Base-by-base conservation (phyloP, 2,888 invertebrate species). In the Cosmopolites sordidus region DNA sequence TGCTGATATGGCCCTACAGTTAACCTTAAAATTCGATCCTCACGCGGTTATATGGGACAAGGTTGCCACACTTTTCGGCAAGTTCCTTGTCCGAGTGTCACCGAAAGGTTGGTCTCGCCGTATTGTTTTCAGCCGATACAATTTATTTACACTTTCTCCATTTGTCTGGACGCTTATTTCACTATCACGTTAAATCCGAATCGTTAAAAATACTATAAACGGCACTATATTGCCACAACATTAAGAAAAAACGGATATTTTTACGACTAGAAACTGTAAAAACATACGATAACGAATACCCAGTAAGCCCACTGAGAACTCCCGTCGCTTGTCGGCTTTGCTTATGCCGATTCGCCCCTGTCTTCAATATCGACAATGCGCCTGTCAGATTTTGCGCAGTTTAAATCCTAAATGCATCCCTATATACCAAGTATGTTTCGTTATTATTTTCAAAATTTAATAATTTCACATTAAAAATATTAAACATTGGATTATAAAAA, bases 41-140 rank as follows among this genome's bases (percentile, higher is more conserved):
- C 40, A 39, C 15, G 16, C 14, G 40, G 18, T 33, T 30, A 12
- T 42, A 55, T 15, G 43, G 18, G 11, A 30, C 55, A 40, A 16
- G 16, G 22, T 55, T 51, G 55, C 55, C 51, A 40, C 43, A 41
- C 27, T 49, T 17, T 41, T 38, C 38, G 48, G 17, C 46, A 38
- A 39, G 42, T 30, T 43, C 43, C 48, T 54, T 30, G 49, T 37
- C 37, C 22, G 30, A 15, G 15, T 46, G 46, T 46, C 49, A 50
- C 29, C 37, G 39, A 50, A 50, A 38, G 45, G 46, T 46, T 42
- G 33, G 46, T 49, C 46, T 54, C 37, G 43, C 54, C 46, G 54
- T 54, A 50, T 54, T 54, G 54, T 54, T 54, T 54, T 50, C 16
- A 42, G 54, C 54, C 54, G 54, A 54, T 42, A 37, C 54, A 11